These are phyloP conservation scores for Phylloscopus trochilus DNA, from an alignment of 2,113 vertebrate species.

Conservation along the genomic window DNA sequence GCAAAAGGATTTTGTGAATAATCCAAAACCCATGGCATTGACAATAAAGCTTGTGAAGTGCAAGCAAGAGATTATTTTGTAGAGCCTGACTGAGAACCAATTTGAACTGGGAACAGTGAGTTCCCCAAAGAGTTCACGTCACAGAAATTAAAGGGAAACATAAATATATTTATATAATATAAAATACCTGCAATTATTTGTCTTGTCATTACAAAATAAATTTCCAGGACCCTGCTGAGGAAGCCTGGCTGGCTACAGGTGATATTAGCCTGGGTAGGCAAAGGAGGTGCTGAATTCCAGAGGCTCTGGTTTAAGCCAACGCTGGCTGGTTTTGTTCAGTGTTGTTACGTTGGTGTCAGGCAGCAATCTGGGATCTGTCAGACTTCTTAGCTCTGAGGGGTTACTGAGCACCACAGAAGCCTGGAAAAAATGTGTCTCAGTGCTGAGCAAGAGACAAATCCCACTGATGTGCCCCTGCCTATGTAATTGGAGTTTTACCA, in stretches of 20 bases:
- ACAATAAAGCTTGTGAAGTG: background rate
- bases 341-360: background rate
- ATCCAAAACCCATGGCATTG: background rate
- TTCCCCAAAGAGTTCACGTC: background rate
- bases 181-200: background rate
- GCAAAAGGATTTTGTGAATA: background rate
- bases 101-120: background rate
- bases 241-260: background rate
- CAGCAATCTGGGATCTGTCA: background rate
- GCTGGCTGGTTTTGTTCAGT: background rate
- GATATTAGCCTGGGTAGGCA: background rate
- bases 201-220: background rate
- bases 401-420: background rate
- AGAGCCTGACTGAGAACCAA: background rate
- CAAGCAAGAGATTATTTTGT: background rate
- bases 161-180: background rate
- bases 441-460: background rate
- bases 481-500: background rate
- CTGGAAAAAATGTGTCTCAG: background rate
- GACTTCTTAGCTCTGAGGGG: background rate
- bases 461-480: background rate
- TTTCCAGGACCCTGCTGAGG: background rate
- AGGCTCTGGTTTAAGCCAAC: background rate
- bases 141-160: background rate
- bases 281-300: background rate